Evolutionary conservation across 2,888 invertebrate species (phyloP), one percentile per base, ranked within the genome.

Genomic region (Heliothis peltigera): DNA sequence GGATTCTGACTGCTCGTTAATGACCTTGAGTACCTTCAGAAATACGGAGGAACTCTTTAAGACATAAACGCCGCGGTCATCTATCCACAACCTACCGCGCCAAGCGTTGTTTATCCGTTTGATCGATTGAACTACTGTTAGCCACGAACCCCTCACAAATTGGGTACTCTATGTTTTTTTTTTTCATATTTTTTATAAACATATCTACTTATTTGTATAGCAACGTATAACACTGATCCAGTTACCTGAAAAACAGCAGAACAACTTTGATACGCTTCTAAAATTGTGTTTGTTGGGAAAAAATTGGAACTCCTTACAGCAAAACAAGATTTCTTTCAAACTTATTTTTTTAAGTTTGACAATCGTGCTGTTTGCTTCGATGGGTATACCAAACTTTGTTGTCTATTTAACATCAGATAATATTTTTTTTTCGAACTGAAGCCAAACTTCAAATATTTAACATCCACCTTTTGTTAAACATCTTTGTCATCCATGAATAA

Each of bases 261-360:
- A 22, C 57, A 72, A 76, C 65, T 76, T 72, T 60, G 35, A 72
- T 64, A 59, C 35, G 43, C 35, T 72, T 70, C 46, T 70, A 44
- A 70, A 65, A 73, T 73, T 76, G 59, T 53, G 54, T 73, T 73
- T 76, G 65, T 54, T 64, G 42, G 2, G 25, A 75, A 64, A 75
- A 75, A 70, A 43, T 32, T 55, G 43, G 17, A 17, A 53, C 42
- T 57, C 15, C 39, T 43, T 35, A 39, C 59, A 39, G 35, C 46
- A 44, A 32, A 73, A 73, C 71, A 73, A 70, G 65, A 44, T 64
- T 75, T 64, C 65, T 73, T 73, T 54, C 46, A 47, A 70, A 70
- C 46, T 48, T 42, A 17, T 39, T 39, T 39, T 52, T 44, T 47
- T 18, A 75, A 75, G 59, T 73, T 64, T 46, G 65, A 28, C 47